Evolutionary conservation across 1,140 invertebrate genomes (phyloP), one percentile per base, ranked within the genome.

Genomic region (Batillaria attramentaria): DNA sequence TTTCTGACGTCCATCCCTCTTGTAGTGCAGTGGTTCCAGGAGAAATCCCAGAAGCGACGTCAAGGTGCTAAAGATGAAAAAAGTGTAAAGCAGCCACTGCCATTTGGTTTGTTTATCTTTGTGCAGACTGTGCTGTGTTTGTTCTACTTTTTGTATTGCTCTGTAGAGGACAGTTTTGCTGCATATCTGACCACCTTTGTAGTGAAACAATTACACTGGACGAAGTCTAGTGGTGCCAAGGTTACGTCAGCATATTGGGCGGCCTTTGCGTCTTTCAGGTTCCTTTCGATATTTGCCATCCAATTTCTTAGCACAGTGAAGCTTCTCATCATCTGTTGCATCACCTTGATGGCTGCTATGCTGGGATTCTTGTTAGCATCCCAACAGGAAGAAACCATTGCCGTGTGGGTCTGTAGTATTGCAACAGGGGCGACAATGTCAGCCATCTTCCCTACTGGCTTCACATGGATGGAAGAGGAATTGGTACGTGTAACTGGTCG

Each of bases 101-200:
- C 75, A 5, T n/a, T 43, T 24, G 16, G 62, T 24, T 37, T 82
- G 1, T 65, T 80, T 31, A 37, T 79, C 3, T 65, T 81, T n/a
- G 43, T 81, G 1, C 39, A 73, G 60, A 16, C 73, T 18, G 42
- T 81, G 8, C 39, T 83, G 13, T 77, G 77, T 68, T 37, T 66
- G 0, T 68, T 79, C 28, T 79, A 79, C 72, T 66, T 83, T 33
- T 8, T 75, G 16, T 87, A 87, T 43, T 84, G 80, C 35, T 81
- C 77, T 66, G 80, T 85, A 13, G 85, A 86, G 68, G 85, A 86
- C 72, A 84, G 78, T 18, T 84, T 82, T 72, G 72, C 81, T 5
- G 72, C 80, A 33, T 86, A 77, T 69, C 50, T 86, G 39, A 73
- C 79, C 37, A 82, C 82, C 4, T 86, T 86, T 79, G 78, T 82